Evolutionary conservation across 2,888 invertebrate genomes (phyloP).

Genomic region (Notocelia uddmanniana): DNA sequence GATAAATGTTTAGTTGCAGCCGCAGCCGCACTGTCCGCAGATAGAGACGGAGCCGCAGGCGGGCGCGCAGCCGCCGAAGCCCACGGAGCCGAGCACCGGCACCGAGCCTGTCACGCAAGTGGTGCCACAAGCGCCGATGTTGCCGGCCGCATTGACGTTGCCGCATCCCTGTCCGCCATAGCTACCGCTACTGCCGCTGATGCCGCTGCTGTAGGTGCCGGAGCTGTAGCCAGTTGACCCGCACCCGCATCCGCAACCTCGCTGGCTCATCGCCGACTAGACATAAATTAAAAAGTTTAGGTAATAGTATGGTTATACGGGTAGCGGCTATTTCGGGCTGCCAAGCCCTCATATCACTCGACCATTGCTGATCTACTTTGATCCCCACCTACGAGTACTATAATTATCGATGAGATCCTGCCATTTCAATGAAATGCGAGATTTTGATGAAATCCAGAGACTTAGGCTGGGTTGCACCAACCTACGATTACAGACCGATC

Average conservation of each 20-base stretch:
- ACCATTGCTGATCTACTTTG: too few relatives aligned
- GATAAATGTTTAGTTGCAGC: neutral
- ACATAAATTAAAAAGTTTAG: too few relatives aligned
- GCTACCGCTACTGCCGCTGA: neutral
- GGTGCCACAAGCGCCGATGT: constrained; percentile 42
- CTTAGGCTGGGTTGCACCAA: too few relatives aligned
- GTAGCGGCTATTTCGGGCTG: too few relatives aligned
- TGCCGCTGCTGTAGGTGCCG: constrained; percentile 18
- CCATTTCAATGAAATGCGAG: too few relatives aligned
- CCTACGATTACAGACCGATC: too few relatives aligned
- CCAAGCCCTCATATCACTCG: too few relatives aligned
- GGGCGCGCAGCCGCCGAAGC: constrained; percentile 29
- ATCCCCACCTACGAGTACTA: too few relatives aligned
- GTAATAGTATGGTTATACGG: too few relatives aligned
- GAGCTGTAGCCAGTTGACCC: constrained; percentile 10
- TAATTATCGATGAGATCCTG: too few relatives aligned
- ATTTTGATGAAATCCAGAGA: too few relatives aligned
- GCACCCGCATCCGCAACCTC: neutral
- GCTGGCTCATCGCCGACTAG: too few relatives aligned
- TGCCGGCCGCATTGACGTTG: neutral
- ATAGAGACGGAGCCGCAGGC: constrained; percentile 30
- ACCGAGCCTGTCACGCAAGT: constrained; percentile 44
- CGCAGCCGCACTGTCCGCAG: constrained; percentile 25
- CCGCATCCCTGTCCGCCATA: constrained; percentile 32
- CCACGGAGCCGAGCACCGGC: constrained; percentile 28